Conservation (phyloP, 2,888 invertebrate genomes). For the Cerastoderma edule region DNA sequence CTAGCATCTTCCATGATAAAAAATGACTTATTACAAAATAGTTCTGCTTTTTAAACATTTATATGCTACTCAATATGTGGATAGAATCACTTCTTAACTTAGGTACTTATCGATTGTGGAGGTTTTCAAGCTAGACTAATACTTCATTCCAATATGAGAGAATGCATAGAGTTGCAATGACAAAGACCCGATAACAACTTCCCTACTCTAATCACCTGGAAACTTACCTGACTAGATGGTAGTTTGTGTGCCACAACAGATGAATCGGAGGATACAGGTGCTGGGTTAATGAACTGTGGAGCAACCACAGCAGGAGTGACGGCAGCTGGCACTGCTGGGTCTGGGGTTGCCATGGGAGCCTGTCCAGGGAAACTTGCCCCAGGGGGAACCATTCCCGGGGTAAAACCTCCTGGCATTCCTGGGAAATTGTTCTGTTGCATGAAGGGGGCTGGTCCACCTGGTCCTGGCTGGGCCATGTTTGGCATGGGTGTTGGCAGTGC, state of each 20-base stretch:
- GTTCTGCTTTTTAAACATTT: too few species aligned
- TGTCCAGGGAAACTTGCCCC: conserved; percentile 59
- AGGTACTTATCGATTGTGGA: too few species aligned
- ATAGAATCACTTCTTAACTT: too few species aligned
- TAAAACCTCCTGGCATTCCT: conserved; percentile 71
- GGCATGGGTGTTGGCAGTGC: conserved; percentile 28
- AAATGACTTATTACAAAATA: too few species aligned
- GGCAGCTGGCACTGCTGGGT: neutral
- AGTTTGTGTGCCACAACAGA: conserved; percentile 71
- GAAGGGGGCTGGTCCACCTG: conserved; percentile 32
- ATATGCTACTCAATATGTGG: too few species aligned
- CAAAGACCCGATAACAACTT: too few species aligned
- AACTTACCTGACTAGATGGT: conserved; percentile 71
- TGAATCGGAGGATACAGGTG: conserved; percentile 36
- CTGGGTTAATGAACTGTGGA: too few species aligned
- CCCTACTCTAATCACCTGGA: too few species aligned
- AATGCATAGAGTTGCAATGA: neutral
- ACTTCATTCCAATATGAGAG: neutral
- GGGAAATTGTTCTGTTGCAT: conserved; percentile 41
- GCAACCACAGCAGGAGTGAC: too few species aligned
- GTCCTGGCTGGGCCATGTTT: conserved; percentile 40
- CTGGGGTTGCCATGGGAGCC: conserved; percentile 33
- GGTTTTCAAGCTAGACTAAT: too few species aligned
- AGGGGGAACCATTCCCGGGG: conserved; percentile 73
- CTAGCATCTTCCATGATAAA: too few species aligned